These are phyloP conservation scores for Heliconius hewitsoni DNA, from an alignment of 1,140 invertebrate species.

Conservation along the genomic window DNA sequence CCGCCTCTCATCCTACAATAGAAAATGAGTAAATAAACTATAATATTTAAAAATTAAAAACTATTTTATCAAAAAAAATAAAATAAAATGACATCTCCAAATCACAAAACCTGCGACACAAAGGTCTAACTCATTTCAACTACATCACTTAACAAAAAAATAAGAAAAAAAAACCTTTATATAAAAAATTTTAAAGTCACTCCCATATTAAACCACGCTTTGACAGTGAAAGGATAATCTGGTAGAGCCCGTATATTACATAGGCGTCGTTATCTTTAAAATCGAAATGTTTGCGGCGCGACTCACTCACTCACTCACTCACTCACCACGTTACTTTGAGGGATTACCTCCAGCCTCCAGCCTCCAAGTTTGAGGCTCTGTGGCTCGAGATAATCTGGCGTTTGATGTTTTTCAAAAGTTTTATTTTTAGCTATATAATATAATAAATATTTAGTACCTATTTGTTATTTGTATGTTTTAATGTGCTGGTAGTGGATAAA, in stretches of 20 bases:
- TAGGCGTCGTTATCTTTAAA: constrained; percentile 42
- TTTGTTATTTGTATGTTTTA: background rate
- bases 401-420: background rate
- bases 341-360: background rate
- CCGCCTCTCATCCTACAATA: no score
- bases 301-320: constrained; percentile 7
- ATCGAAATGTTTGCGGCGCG: constrained; percentile 47
- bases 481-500: no score
- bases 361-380: background rate
- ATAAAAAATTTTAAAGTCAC: no score
- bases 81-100: no score
- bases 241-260: constrained; percentile 15
- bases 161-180: no score
- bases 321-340: constrained; percentile 11
- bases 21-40: no score
- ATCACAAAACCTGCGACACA: no score
- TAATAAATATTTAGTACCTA: background rate
- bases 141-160: background rate
- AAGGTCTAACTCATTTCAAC: no score
- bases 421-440: background rate
- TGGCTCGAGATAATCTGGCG: background rate
- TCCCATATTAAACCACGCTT: constrained; percentile 18
- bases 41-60: no score
- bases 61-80: no score
- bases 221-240: constrained; percentile 39